Percentiles rank a stretch among this genome's conserved stretches.
These are phyloP conservation scores for Erannis defoliaria DNA, from an alignment of 2,888 invertebrate genomes.

Conservation along the genomic window DNA sequence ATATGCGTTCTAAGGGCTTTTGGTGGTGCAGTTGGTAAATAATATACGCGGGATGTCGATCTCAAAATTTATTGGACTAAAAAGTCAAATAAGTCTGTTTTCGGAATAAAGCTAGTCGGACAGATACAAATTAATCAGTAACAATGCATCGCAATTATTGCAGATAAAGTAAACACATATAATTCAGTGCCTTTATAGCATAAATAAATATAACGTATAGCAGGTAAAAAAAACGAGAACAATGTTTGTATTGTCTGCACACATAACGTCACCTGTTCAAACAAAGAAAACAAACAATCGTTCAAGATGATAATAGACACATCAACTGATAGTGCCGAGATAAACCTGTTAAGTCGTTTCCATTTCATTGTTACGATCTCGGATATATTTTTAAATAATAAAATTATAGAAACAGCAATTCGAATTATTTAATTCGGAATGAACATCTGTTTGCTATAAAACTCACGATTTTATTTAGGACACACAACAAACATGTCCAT, in stretches of 20 bases:
- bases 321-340: constrained; percentile 25
- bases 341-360: constrained; percentile 19
- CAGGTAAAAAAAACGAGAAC: constrained; percentile 32
- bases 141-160: constrained; percentile 18
- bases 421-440: background rate
- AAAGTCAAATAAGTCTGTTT: background rate
- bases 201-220: constrained; percentile 21
- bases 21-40: constrained; percentile 53
- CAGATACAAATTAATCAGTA: background rate
- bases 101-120: background rate
- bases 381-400: background rate
- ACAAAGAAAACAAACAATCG: constrained; percentile 34
- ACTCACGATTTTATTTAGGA: constrained; percentile 25
- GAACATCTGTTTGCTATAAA: constrained; percentile 4
- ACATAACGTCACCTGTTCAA: constrained; percentile 34
- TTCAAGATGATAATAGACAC: constrained; percentile 19
- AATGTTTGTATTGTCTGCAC: constrained; percentile 33
- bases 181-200: constrained; percentile 15
- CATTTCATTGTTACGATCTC: background rate
- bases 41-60: constrained; percentile 47
- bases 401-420: background rate
- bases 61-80: constrained; percentile 1
- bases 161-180: constrained; percentile 7
- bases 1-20: constrained; percentile 44
- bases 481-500: constrained; percentile 46